Base-by-base conservation (phyloP, 2,113 vertebrate species). In the Saccopteryx bilineata region DNA sequence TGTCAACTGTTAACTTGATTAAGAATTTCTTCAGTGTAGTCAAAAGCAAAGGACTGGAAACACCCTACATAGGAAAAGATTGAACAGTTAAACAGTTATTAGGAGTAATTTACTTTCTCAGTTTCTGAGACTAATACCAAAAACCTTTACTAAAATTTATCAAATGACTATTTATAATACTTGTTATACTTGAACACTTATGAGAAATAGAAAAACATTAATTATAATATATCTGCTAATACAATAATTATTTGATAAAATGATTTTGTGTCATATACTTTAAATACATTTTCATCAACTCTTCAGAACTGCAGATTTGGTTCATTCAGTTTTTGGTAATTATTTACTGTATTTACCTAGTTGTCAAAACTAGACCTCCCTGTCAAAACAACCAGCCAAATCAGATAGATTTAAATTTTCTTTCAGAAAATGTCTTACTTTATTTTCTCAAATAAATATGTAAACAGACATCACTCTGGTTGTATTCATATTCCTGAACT, bases 21-120 rank as follows among this genome's bases (percentile, higher is more conserved):
- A 92, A 48, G 12, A 52, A 87, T 96, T 93, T 96, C 78, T 84
- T 91, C 52, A 72, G 3, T 95, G 75, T 94, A 75, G 50, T 75
- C 91, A 72, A 83, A 96, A 96, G 71, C 81, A 80, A 95, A 88
- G 50, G 82, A 72, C 69, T 91, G 17, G 56, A 96, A 95, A 85
- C 65, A 74, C 6, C 46, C 91, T 92, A 58, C 72, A 93, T 97
- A 81, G 76, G 75, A 95, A 94, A 93, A 82, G 21, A 48, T 54
- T 86, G 96, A 52, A 50, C 24, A 75, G 85, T 82, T 96, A 75
- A 95, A 84, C 26, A 90, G 33, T 96, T 76, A 93, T 74, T 94
- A 85, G 72, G 61, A 96, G 31, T 94, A 85, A 97, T 97, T 93
- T 96, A 54, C 61, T 83, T 93, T 83, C 78, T 96, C 58, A 76